Base-by-base conservation (phyloP, 1,140 invertebrate genomes). In the Trachymyrmex septentrionalis region DNA sequence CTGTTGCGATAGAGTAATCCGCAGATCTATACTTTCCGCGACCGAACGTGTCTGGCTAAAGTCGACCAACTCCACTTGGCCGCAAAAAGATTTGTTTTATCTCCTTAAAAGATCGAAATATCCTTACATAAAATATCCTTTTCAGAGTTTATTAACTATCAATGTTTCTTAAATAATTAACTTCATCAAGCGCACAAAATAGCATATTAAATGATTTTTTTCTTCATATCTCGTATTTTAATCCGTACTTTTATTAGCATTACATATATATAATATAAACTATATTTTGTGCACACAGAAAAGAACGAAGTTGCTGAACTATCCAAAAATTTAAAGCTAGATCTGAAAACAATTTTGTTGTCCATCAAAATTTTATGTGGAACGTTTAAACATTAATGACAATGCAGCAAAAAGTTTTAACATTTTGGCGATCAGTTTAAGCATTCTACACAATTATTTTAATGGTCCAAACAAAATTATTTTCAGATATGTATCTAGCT, bases 1-100 rank as follows among this genome's bases (percentile, higher is more conserved):
- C 19, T 85, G 81, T 67, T 71, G 55, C 55, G 50, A 21, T 84
- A 44, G 72, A 30, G n/a, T 84, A 82, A 82, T 73, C 80, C 24
- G 34, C 57, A 14, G 27, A 61, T 73, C 69, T 82, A 30, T 27
- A 21, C 67, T 57, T 72, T 19, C 24, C 55, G 57, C 19, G 38
- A 63, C 10, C 9, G 27, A 84, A 61, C 12, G 34, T 61, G 19
- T 73, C 69, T 50, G 48, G 21, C 30, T 34, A 38, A 63, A 84
- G n/a, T 21, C 9, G 38, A 19, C 14, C 24, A 38, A 10, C 27
- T 63, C 27, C 27, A 84, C 27, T 84, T 75, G 55, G 4, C 12
- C 16, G 55, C 9, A 61, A 63, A 16, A 38, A 61, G 48, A 50
- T 34, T 7, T 21, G n/a, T 48, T 14, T 34, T 24, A 44, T 44